Evolutionary conservation across 2,888 invertebrate species (phyloP), one percentile per base, ranked within the genome.

Genomic region (Poecilobothrus nobilitatus): DNA sequence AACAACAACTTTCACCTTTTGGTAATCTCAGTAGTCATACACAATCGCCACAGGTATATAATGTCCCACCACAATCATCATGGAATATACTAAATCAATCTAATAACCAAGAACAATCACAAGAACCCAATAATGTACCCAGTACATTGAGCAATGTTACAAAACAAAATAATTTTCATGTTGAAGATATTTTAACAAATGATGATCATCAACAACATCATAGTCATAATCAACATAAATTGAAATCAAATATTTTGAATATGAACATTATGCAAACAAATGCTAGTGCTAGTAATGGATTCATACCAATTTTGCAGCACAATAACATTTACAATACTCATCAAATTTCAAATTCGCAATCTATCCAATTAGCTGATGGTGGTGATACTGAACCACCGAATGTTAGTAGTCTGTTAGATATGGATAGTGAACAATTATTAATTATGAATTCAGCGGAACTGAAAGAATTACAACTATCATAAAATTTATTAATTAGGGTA

Each of bases 391-490:
- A 61, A 69, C 20, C 70, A 66, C 78, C 79, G 62, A 79, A 78
- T 74, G 71, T 80, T 68, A 81, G 79, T 72, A 82, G 78, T 71
- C 76, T 83, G 64, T 71, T 83, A 33, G 82, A 82, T 75, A 79
- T 84, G 74, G 84, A 84, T 72, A 84, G 82, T 71, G 83, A 82
- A 68, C 83, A 84, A 72, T 74, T 84, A 72, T 79, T 82, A 68
- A 81, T 80, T 70, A 80, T 85, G 62, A 83, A 83, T 75, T 85
- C 85, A 1, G 81, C 82, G 70, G 86, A 86, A 72, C n/a, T 65
- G 34, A n/a, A n/a, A 7, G 34, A 33, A n/a, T 34, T 65, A 44
- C 44, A 44, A 44, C 12, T 44, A 12, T 44, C 44, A 44, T 44
- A 44, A 44, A 44, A 44, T 44, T 44, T 44, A 44, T 44, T 44